Base-by-base conservation (phyloP, 2,888 invertebrate genomes). In the Drepana falcataria region DNA sequence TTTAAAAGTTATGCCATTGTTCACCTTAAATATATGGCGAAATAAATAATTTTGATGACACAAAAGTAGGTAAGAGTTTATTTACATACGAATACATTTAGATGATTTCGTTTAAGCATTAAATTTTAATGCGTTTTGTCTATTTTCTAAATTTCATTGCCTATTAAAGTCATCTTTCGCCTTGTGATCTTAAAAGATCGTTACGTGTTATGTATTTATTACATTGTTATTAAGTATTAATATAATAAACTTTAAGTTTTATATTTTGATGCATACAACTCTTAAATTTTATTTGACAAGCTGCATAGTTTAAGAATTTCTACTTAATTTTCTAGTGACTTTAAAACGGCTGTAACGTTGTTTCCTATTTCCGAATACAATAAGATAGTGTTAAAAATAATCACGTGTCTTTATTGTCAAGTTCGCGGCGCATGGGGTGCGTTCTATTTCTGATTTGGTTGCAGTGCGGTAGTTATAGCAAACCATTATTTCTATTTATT, bases 361-460 rank as follows among this genome's bases (percentile, higher is more conserved):
- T 76, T 80, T 79, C 77, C 80, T 80, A 80, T 82, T 83, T 81
- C 77, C 74, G 77, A 81, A 80, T 79, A 85, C 85, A 87, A 87
- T 87, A 81, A 85, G 83, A 80, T 79, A 79, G 77, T 77, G 75
- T 75, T 84, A 79, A 81, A 88, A 87, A 87, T 89, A 89, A 80
- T 79, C 83, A 75, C 74, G 69, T 73, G 78, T 78, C 81, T 82
- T 79, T 73, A 85, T 87, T 87, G 83, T 87, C 85, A 89, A 89
- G 89, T 90, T 89, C 81, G 85, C 85, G 84, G 70, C 73, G 69
- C 66, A 77, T 79, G 85, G 88, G 87, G 87, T 79, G 83, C 64
- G 63, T 68, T 79, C 85, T 90, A 90, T 90, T 89, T 87, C 75
- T 77, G 82, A 79, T 65, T 59, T 58, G 61, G 55, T 58, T 63